Evolutionary conservation across 2,888 invertebrate species (phyloP), one percentile per base, ranked within the genome.

Genomic region (Ophraella communa): DNA sequence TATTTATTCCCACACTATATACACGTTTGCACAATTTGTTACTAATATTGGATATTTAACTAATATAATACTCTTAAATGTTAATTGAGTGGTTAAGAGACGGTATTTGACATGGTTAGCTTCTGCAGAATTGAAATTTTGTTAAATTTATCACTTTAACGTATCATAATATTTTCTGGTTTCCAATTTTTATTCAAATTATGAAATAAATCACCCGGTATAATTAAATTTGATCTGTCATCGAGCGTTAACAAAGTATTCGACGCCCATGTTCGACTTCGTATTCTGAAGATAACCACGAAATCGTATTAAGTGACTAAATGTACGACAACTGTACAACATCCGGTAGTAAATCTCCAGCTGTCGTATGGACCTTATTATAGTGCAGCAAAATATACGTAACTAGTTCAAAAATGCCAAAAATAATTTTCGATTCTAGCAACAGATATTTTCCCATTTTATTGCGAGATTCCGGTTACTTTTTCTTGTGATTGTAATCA

Each of bases 311-410:
- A 73, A 74, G 73, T 74, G 73, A 69, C 71, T 74, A 72, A 75
- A 72, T 75, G 75, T 73, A 72, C 71, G 73, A 75, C 73, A 75
- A 70, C 75, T 74, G 68, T 70, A 57, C 69, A 67, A 74, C 75
- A 75, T 75, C 75, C 75, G 75, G 75, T 71, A 71, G 71, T 75
- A 74, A 73, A 75, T 74, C 70, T 71, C 70, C 74, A 74, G 69
- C 71, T 71, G 73, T 74, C 74, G 68, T 71, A 71, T 61, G 66
- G 62, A 64, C 70, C 73, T 70, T 70, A 73, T 73, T 71, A 73
- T 72, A 72, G 73, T 73, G 63, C 68, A 64, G 67, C 70, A 68
- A 69, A n/a, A n/a, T n/a, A n/a, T n/a, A n/a, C n/a, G n/a, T n/a
- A n/a, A 70, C 68, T 70, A 68, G 67, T 68, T 68, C 70, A 68